Conservation (phyloP, 2,888 invertebrate species). For the Hirtodrosophila confusa region DNA sequence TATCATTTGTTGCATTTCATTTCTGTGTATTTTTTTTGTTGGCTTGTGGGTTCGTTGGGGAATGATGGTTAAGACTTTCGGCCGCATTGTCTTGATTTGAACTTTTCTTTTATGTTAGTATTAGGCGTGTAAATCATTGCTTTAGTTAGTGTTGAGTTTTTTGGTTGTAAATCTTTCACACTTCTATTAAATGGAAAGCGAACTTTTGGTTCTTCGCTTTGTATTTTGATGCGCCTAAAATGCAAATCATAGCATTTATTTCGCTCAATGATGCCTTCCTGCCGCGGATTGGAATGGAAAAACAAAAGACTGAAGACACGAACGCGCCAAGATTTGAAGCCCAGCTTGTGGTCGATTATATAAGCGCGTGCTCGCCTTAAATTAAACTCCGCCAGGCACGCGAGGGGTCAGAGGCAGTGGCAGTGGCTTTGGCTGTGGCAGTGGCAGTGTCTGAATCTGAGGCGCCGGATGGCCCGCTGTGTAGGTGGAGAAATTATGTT, state of each 20-base stretch:
- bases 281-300: conserved; percentile 44
- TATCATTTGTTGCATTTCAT: conserved; percentile 74
- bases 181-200: conserved; percentile 46
- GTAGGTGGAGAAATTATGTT: conserved; percentile 80
- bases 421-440: conserved; percentile 2
- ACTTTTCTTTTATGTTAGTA: conserved; percentile 13
- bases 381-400: conserved; percentile 56
- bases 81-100: conserved; percentile 43
- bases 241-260: conserved; percentile 60
- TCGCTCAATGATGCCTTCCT: conserved; percentile 50
- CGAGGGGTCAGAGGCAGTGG: conserved; percentile 44
- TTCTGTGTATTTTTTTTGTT: conserved; percentile 16
- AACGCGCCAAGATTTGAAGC: conserved; percentile 52
- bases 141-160: conserved; percentile 26
- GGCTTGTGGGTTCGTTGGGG: conserved; percentile 3
- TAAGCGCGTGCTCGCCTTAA: conserved; percentile 71
- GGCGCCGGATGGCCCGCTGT: conserved; percentile 55
- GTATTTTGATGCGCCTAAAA: conserved; percentile 12
- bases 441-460: background rate
- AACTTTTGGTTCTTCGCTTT: conserved; percentile 14
- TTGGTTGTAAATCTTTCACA: conserved; percentile 51
- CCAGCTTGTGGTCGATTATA: conserved; percentile 56
- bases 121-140: conserved; percentile 43
- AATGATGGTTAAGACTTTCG: conserved; percentile 26
- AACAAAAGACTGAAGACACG: conserved; percentile 72